Conservation (phyloP, 2,113 vertebrate species). For the Ariopsis seemanni region DNA sequence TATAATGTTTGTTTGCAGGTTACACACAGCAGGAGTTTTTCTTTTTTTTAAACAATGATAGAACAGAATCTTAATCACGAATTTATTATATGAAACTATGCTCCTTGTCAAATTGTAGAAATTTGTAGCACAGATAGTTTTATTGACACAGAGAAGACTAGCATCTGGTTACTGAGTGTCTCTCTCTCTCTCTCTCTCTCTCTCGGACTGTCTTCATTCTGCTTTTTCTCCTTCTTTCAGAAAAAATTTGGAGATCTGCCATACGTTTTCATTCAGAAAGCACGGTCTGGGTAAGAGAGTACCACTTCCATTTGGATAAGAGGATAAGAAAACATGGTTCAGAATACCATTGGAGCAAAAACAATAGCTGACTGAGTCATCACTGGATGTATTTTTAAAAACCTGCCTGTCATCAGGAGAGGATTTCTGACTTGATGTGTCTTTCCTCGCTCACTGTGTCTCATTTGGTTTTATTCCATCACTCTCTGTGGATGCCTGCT, state of each 20-base stretch:
- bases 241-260: not conserved
- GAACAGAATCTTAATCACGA: not conserved
- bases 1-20: not conserved
- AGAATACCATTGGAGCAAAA: not conserved
- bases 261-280: constrained; percentile 18
- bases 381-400: not conserved
- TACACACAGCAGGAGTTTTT: not conserved
- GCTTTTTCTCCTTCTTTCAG: not conserved
- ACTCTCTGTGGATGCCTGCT: not conserved
- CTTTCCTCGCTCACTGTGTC: not conserved
- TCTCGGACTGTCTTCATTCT: not conserved
- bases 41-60: not conserved
- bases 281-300: not conserved
- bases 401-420: not conserved
- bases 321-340: not conserved
- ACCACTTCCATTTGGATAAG: not conserved
- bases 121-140: not conserved
- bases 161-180: not conserved
- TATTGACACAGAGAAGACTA: constrained; percentile 5
- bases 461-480: not conserved
- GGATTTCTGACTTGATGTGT: not conserved
- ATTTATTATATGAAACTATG: not conserved
- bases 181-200: not conserved
- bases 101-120: not conserved
- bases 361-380: not conserved